Conservation (phyloP, 2,888 invertebrate genomes). For the Aproaerema taeniolella region DNA sequence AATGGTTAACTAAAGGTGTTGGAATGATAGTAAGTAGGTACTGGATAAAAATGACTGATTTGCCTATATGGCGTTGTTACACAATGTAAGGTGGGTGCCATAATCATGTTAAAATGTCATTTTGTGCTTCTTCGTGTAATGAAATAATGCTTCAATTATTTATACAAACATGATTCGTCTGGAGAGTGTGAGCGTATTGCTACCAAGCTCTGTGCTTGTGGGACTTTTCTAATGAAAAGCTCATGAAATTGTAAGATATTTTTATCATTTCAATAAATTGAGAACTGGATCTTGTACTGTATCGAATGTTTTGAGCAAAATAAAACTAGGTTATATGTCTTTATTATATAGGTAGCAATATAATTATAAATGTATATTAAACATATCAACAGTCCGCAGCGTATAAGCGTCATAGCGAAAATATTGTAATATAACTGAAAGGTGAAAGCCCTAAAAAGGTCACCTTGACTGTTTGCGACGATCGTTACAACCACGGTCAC, state of each 20-base stretch:
- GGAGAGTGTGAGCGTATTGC: conserved; percentile 75
- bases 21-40: not conserved
- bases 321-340: too few relatives aligned
- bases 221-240: conserved; percentile 62
- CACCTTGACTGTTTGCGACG: conserved; percentile 27
- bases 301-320: too few relatives aligned
- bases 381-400: conserved; percentile 5
- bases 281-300: too few relatives aligned
- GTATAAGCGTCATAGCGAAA: conserved; percentile 6
- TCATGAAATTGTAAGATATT: conserved; percentile 41
- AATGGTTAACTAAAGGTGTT: conserved; percentile 3
- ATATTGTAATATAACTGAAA: conserved; percentile 7
- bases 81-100: conserved; percentile 71
- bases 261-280: too few relatives aligned
- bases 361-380: not conserved
- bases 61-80: conserved; percentile 3
- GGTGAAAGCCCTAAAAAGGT: conserved; percentile 30
- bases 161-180: conserved; percentile 57
- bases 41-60: not conserved
- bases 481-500: conserved; percentile 27
- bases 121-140: conserved; percentile 63
- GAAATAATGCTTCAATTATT: conserved; percentile 49
- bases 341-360: not conserved
- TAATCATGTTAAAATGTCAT: conserved; percentile 43
- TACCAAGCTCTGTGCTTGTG: conserved; percentile 73